phyloP scores from a whole-genome alignment of 2,113 vertebrate genomes.

The Entosphenus tridentatus region DNA sequence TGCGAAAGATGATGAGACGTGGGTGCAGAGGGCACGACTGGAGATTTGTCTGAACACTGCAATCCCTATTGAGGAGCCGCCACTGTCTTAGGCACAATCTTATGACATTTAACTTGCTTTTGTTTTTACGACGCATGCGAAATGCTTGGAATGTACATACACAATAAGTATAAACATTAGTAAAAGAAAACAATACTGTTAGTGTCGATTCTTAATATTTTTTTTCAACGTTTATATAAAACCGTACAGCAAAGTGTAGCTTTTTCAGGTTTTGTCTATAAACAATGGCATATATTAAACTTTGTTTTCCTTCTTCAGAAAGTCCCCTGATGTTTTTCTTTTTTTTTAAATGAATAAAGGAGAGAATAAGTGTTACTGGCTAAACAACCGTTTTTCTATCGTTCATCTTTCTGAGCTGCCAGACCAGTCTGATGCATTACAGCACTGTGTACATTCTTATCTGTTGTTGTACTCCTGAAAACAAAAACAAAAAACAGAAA shows the following conservation, averaged over 20 bases:
- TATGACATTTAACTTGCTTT: too few species aligned
- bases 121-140: too few species aligned
- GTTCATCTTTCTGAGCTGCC: neutral
- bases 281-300: constrained; percentile 1
- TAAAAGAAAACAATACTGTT: constrained; percentile 3
- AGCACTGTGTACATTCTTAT: too few species aligned
- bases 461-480: too few species aligned
- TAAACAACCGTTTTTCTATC: neutral
- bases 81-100: too few species aligned
- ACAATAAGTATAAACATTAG: constrained; percentile 6
- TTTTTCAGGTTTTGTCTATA: neutral
- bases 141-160: constrained; percentile 6
- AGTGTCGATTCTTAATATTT: neutral
- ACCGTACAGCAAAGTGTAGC: neutral
- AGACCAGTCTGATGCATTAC: too few species aligned
- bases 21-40: too few species aligned
- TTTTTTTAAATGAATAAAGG: neutral
- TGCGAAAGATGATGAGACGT: too few species aligned
- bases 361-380: neutral
- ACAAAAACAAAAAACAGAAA: neutral
- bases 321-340: neutral
- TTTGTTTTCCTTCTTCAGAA: neutral
- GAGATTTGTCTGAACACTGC: too few species aligned
- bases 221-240: neutral
- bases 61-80: too few species aligned